Percentiles rank a stretch among this genome's conserved stretches.
These are phyloP conservation scores for Psilanteris sp. DNA, from an alignment of 1,140 invertebrate genomes.

Conservation along the genomic window DNA sequence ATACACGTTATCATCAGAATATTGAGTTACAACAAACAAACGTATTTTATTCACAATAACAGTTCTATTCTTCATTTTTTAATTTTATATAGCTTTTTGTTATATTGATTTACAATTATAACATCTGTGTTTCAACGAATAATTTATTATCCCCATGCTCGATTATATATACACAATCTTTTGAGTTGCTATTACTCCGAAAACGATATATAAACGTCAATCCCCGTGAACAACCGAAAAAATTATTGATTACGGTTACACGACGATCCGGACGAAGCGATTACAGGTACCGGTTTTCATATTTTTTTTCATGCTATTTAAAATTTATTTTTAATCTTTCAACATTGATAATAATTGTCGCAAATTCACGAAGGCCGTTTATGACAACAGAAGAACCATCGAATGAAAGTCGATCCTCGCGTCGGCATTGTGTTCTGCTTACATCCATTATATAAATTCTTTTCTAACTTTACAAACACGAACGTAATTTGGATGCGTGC, in stretches of 20 bases:
- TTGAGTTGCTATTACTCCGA: conserved; percentile 6
- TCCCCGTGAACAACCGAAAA: conserved; percentile 14
- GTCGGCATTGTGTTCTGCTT: too few species aligned
- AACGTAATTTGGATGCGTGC: too few species aligned
- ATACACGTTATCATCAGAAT: too few species aligned
- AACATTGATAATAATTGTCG: conserved; percentile 16
- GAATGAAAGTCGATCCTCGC: too few species aligned
- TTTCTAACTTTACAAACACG: too few species aligned
- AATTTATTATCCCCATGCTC: conserved; percentile 50
- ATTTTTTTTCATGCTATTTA: too few species aligned
- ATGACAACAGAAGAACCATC: conserved; percentile 8
- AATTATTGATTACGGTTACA: conserved; percentile 11
- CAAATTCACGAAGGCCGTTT: conserved; percentile 39
- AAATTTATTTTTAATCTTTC: conserved; percentile 3
- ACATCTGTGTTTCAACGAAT: conserved; percentile 41
- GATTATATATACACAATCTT: conserved; percentile 40
- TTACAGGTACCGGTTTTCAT: conserved; percentile 38
- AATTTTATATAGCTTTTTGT: conserved; percentile 29
- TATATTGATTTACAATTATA: conserved; percentile 48
- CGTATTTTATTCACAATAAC: conserved; percentile 44
- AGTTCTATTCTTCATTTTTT: conserved; percentile 31
- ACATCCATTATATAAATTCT: too few species aligned
- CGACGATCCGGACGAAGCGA: conserved; percentile 38
- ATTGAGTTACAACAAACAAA: conserved; percentile 45
- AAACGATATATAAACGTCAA: conserved; percentile 43